These are phyloP conservation scores for Ptilodon capucinus DNA, from an alignment of 2,888 invertebrate species.

Conservation along the genomic window DNA sequence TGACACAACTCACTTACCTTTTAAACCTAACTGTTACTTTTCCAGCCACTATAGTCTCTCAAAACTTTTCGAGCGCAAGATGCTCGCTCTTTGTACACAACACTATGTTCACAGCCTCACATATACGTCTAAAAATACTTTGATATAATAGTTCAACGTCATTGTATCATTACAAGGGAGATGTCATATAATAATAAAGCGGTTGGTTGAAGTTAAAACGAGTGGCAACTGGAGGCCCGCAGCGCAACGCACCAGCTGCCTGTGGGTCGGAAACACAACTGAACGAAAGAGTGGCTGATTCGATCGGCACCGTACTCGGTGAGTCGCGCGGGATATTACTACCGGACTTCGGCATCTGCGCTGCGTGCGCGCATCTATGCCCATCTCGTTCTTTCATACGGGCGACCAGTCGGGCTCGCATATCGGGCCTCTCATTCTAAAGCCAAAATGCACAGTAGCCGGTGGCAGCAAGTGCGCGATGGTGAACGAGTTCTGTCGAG, in stretches of 20 bases:
- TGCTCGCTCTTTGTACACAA: conserved; percentile 54
- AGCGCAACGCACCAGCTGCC: conserved; percentile 71
- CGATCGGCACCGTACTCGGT: conserved; percentile 62
- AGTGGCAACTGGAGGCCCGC: conserved; percentile 62
- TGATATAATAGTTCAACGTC: conserved; percentile 58
- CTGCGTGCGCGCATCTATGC: conserved; percentile 65
- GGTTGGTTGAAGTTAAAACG: conserved; percentile 64
- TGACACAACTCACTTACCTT: conserved; percentile 78
- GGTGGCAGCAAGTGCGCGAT: conserved; percentile 62
- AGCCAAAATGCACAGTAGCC: conserved; percentile 72
- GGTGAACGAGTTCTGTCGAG: conserved; percentile 75
- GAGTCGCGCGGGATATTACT: conserved; percentile 60
- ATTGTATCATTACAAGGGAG: conserved; percentile 63
- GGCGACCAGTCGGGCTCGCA: conserved; percentile 9
- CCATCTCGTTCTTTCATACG: conserved; percentile 43
- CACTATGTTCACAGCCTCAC: conserved; percentile 62
- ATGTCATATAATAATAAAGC: conserved; percentile 52
- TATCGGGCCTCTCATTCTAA: conserved; percentile 37
- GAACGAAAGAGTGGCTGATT: conserved; percentile 66
- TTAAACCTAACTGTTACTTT: conserved; percentile 78
- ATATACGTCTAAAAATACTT: conserved; percentile 46
- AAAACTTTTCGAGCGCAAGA: conserved; percentile 50
- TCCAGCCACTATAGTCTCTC: conserved; percentile 58
- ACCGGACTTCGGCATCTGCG: conserved; percentile 51
- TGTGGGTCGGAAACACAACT: conserved; percentile 67